Base-by-base conservation (phyloP, 1,140 invertebrate genomes). In the Cotesia typhae region DNA sequence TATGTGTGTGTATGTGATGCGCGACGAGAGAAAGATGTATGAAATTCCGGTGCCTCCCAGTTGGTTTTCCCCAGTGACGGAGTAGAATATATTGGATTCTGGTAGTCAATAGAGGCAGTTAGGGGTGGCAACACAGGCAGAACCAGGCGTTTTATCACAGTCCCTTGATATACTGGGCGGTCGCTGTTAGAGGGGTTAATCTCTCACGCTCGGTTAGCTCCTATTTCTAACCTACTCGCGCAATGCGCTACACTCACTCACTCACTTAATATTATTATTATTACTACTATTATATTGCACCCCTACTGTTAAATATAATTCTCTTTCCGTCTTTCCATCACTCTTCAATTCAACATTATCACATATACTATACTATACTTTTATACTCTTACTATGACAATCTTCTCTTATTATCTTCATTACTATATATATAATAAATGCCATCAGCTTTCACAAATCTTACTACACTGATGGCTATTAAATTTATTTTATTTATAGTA, bases 131-230 rank as follows among this genome's bases (percentile, higher is more conserved):
- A 83, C 82, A 80, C 77, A 81, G 83, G 78, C 81, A 80, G 83
- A 82, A 81, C 81, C 78, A 81, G 84, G 78, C 84, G 81, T 86
- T 86, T 87, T 86, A 86, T 86, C 85, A 86, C 80, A 78, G 71
- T 75, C 80, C 77, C 81, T 85, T 87, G 85, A 87, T 87, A 87
- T 87, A 87, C 84, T 85, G 85, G 82, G 82, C 84, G 83, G 81
- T 78, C 80, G 78, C 80, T 82, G 82, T 85, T 85, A 84, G 83
- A 85, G 83, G 85, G 84, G 83, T 86, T 87, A 87, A 87, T 87
- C 86, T 87, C 86, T 87, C 80, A 86, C 84, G 84, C 82, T 87
- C 84, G 84, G 86, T 86, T 87, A 85, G 78, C 82, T 86, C 82
- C 82, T 84, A 85, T 85, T 86, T 79, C 83, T 85, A 86, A 85